These are phyloP conservation scores for Ennomos quercinarius DNA, from an alignment of 2,888 invertebrate genomes.

Conservation along the genomic window DNA sequence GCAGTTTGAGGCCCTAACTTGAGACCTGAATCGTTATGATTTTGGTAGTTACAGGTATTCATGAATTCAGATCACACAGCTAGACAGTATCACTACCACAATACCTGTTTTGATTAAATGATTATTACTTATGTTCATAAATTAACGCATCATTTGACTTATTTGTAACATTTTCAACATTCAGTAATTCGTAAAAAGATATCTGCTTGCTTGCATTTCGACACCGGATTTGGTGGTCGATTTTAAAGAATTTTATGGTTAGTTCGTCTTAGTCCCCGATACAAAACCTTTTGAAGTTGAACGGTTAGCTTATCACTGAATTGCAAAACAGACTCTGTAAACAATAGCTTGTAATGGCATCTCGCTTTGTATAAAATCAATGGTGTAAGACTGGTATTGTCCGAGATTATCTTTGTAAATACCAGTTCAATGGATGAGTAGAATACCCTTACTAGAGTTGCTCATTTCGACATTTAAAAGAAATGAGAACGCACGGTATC, in stretches of 20 bases:
- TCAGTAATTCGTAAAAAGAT: no score
- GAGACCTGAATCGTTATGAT: no score
- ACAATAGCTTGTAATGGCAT: constrained; percentile 77
- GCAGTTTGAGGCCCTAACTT: no score
- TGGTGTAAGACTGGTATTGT: constrained; percentile 72
- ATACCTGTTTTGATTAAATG: no score
- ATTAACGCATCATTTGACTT: no score
- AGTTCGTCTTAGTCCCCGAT: constrained; percentile 7
- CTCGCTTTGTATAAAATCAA: constrained; percentile 68
- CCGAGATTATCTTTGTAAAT: constrained; percentile 46
- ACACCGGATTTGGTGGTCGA: constrained; percentile 10
- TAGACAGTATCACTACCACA: no score
- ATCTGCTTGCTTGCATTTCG: background rate
- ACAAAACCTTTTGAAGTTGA: constrained; percentile 44
- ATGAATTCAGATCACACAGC: no score
- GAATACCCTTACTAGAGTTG: constrained; percentile 24
- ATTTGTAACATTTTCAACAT: no score
- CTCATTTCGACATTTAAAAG: constrained; percentile 1
- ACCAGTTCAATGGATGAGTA: constrained; percentile 26
- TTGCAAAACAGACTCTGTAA: constrained; percentile 69
- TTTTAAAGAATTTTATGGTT: background rate
- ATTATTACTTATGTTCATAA: no score
- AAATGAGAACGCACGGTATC: background rate
- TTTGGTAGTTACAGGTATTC: no score
- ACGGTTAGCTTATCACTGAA: constrained; percentile 56